Conservation (phyloP, 2,113 vertebrate species). For the Halichoeres trimaculatus region DNA sequence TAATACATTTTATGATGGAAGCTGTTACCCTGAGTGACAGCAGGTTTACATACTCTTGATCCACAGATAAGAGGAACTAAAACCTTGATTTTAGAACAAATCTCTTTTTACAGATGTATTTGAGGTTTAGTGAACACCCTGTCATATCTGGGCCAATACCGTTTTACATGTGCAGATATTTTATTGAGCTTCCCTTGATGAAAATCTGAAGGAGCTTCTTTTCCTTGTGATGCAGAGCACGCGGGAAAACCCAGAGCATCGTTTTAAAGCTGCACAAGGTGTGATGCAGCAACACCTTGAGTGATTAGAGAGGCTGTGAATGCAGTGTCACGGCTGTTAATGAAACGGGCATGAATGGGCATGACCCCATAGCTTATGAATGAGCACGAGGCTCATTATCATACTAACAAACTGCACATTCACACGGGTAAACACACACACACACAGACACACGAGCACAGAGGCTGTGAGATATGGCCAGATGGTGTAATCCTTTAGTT, state of each 20-base stretch:
- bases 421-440: slow-evolving; percentile 9
- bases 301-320: slow-evolving; percentile 9
- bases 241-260: not conserved
- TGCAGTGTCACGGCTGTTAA: slow-evolving; percentile 33
- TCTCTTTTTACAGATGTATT: too few species aligned
- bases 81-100: too few species aligned
- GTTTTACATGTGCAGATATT: not conserved
- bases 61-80: too few species aligned
- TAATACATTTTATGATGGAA: too few species aligned
- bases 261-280: slow-evolving; percentile 10
- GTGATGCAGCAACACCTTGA: slow-evolving; percentile 44
- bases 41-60: too few species aligned
- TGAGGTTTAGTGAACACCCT: too few species aligned
- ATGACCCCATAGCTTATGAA: slow-evolving; percentile 42
- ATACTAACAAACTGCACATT: not conserved
- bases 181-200: not conserved
- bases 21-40: too few species aligned
- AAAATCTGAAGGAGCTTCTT: not conserved
- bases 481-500: slow-evolving; percentile 80
- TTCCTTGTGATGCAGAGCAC: not conserved
- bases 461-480: slow-evolving; percentile 46
- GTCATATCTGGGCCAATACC: too few species aligned
- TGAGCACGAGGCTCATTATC: slow-evolving; percentile 20
- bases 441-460: not conserved
- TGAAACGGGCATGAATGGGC: slow-evolving; percentile 54